Evolutionary conservation across 2,888 invertebrate species (phyloP).

Genomic region (Eilema sororculum): DNA sequence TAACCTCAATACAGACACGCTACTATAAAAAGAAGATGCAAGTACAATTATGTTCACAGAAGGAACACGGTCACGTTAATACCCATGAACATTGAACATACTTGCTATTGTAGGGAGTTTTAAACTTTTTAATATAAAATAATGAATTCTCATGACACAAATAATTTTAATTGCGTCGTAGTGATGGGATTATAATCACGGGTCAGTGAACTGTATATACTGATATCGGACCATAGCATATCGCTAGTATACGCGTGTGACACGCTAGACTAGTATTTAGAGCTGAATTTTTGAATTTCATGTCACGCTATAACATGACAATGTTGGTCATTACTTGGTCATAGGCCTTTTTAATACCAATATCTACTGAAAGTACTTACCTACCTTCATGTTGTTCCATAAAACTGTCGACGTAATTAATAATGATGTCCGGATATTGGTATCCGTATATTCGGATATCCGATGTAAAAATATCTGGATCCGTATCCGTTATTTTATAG

Average conservation of each 20-base stretch:
- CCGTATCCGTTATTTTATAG: too few species aligned
- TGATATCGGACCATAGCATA: conserved; percentile 22
- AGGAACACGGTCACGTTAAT: not conserved
- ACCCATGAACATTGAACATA: not conserved
- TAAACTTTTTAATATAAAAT: conserved; percentile 5
- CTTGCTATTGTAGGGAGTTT: not conserved
- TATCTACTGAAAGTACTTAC: too few species aligned
- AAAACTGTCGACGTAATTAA: not conserved
- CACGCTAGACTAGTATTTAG: conserved; percentile 37
- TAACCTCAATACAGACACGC: not conserved
- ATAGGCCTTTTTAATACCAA: not conserved
- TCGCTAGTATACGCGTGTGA: conserved; percentile 23
- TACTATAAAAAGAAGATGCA: not conserved
- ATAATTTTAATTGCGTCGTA: conserved; percentile 1
- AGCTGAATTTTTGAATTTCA: conserved; percentile 36
- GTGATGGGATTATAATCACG: conserved; percentile 27
- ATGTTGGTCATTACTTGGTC: conserved; percentile 9
- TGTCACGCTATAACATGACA: conserved; percentile 15
- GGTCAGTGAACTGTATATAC: conserved; percentile 23
- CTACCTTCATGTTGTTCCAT: not conserved
- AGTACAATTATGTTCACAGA: not conserved
- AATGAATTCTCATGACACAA: conserved; percentile 28
- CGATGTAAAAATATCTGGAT: not conserved
- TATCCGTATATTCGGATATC: not conserved
- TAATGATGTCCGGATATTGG: not conserved